Evolutionary conservation across 2,797 vertebrate species (phyloP), one percentile per base, ranked within the genome.

Genomic region (Menidia menidia): DNA sequence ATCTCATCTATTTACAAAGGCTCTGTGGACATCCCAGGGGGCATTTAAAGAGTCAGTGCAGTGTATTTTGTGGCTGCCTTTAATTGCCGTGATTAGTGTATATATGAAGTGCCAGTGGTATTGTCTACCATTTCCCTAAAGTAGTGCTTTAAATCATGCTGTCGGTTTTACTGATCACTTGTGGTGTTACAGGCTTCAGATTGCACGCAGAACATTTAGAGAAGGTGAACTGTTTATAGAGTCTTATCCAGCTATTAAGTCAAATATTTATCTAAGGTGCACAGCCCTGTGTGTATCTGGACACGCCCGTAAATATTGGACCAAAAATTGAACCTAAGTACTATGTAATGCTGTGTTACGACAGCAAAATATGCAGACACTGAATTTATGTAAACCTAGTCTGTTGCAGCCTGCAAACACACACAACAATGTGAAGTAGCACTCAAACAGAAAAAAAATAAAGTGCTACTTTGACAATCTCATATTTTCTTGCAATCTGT

Each of bases 1-100:
- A 95, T 95, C 96, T 96, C 95, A 96, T 96, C 94, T 95, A 95
- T 96, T 96, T 96, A 95, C 88, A 94, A 92, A 93, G 93, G 94
- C 91, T 93, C 93, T 93, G 89, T 93, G 94, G 92, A 93, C 64
- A 54, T 94, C 95, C 96, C 96, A 93, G 93, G 92, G 95, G 95
- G 94, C 93, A 93, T 95, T 93, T 91, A 93, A 93, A 93, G 91
- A 94, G 94, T 93, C 94, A 93, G 96, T 94, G 94, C 93, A 91
- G 95, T 94, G 94, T 94, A 94, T 95, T 94, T 94, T 93, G 92
- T 93, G 94, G 94, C 93, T 95, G 94, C 93, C 95, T 96, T 96
- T 97, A 96, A 97, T 96, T 96, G 94, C 94, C 93, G 92, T 96
- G 93, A 96, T 97, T 96, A 92, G 80, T 79, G 83, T 71, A 77